These are phyloP conservation scores for Cyprinodon diabolis DNA, from an alignment of 2,797 vertebrate genomes.

Conservation along the genomic window DNA sequence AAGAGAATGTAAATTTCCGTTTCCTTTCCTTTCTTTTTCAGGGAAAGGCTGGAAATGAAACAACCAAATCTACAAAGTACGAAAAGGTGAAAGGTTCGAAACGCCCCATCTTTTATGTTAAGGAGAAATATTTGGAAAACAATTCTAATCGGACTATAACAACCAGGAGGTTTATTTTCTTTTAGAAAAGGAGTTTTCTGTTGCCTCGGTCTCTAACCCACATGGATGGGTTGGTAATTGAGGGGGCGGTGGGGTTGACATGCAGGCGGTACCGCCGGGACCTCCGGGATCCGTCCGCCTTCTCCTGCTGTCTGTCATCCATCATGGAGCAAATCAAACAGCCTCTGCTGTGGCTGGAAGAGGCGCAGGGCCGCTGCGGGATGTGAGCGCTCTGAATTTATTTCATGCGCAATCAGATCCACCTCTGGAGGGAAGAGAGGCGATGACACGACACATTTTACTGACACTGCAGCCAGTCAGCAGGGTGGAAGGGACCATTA, in stretches of 20 bases:
- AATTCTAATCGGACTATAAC: not conserved
- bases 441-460: conserved; percentile 72
- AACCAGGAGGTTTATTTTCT: not conserved
- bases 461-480: conserved; percentile 45
- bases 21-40: too few species aligned
- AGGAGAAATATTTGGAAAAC: not conserved
- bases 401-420: conserved; percentile 59
- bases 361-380: conserved; percentile 41
- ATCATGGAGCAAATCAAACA: conserved; percentile 76
- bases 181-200: not conserved
- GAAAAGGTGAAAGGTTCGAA: not conserved
- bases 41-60: not conserved
- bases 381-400: conserved; percentile 53
- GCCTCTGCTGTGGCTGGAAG: conserved; percentile 26
- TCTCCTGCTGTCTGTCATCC: conserved; percentile 62
- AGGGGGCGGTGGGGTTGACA: conserved; percentile 65
- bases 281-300: conserved; percentile 21
- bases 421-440: conserved; percentile 32
- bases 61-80: not conserved
- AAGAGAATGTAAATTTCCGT: too few species aligned
- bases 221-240: conserved; percentile 69
- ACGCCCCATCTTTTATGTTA: not conserved
- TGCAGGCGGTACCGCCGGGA: conserved; percentile 51
- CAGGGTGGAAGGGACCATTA: not conserved
- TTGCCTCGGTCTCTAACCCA: conserved; percentile 44